Conservation (phyloP, 2,113 vertebrate species). For the Epinephelus moara region DNA sequence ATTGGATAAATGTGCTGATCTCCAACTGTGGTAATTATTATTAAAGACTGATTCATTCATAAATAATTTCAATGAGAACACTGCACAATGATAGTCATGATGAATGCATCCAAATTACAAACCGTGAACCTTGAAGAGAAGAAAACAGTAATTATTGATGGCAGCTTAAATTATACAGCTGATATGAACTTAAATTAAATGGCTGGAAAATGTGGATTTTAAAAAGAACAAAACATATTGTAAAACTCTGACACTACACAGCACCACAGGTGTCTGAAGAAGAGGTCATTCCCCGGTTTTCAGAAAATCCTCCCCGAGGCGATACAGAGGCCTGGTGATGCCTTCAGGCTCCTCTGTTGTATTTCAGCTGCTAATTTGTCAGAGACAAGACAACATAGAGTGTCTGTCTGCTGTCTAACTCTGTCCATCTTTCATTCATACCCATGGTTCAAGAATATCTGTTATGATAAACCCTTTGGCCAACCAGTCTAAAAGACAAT, state of each 20-base stretch:
- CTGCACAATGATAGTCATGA: neutral
- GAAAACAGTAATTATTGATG: neutral
- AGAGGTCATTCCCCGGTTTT: neutral
- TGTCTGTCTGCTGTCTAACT: conserved; percentile 5
- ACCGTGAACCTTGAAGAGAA: neutral
- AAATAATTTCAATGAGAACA: neutral
- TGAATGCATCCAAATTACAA: conserved; percentile 9
- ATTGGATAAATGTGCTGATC: neutral
- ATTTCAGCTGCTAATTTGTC: conserved; percentile 27
- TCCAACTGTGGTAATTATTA: neutral
- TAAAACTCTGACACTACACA: neutral
- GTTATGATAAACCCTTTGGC: neutral
- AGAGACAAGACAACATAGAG: neutral
- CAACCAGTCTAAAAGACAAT: conserved; percentile 5
- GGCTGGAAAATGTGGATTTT: neutral
- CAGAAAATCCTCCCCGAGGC: conserved; percentile 18
- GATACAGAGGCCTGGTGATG: neutral
- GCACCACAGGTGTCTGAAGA: neutral
- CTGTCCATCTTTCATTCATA: neutral
- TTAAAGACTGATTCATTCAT: neutral
- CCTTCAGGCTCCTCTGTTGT: conserved; percentile 14
- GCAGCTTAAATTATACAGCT: neutral
- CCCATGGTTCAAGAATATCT: conserved; percentile 10
- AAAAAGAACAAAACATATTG: neutral
- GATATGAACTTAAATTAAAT: neutral